A percentile compares a stretch with the other conserved stretches of the same genome.
These are phyloP conservation scores for Cataglyphis hispanica DNA, from an alignment of 1,140 invertebrate species.

Conservation along the genomic window DNA sequence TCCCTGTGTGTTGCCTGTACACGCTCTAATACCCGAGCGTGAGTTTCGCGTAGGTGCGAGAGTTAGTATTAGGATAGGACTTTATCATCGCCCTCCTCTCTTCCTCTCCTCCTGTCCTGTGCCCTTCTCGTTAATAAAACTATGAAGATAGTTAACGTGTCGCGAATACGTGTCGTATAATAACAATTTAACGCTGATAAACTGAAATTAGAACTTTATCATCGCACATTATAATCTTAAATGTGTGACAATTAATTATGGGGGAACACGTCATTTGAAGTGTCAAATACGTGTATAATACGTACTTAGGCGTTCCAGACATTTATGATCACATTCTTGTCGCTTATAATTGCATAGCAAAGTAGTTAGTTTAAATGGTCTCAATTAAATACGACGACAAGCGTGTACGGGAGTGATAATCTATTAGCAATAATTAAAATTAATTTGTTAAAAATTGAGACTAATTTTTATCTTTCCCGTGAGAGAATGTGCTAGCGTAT, in stretches of 20 bases:
- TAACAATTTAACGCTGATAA: slow-evolving; percentile 49
- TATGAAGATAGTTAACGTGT: slow-evolving; percentile 48
- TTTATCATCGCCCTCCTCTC: not conserved
- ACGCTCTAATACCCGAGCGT: slow-evolving; percentile 50
- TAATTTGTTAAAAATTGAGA: not conserved
- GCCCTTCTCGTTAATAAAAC: slow-evolving; percentile 38
- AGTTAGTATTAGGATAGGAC: slow-evolving; percentile 38
- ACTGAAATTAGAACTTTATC: slow-evolving; percentile 46
- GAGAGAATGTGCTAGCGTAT: not conserved
- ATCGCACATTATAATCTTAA: slow-evolving; percentile 46
- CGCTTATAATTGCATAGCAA: not conserved
- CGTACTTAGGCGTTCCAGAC: not conserved
- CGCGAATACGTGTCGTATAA: slow-evolving; percentile 26
- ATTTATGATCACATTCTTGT: not conserved
- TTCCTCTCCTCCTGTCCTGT: too few relatives aligned
- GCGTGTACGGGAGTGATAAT: not conserved
- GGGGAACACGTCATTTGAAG: slow-evolving; percentile 10
- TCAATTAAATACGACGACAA: not conserved
- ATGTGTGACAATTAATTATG: slow-evolving; percentile 31
- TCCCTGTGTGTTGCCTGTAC: slow-evolving; percentile 49
- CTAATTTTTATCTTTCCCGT: not conserved
- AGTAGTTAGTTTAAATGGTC: not conserved
- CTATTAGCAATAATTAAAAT: not conserved
- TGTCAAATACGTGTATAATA: not conserved
- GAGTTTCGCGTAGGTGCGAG: slow-evolving; percentile 52